These are phyloP conservation scores for Diplolepis rosae DNA, from an alignment of 2,888 invertebrate species.

Conservation along the genomic window DNA sequence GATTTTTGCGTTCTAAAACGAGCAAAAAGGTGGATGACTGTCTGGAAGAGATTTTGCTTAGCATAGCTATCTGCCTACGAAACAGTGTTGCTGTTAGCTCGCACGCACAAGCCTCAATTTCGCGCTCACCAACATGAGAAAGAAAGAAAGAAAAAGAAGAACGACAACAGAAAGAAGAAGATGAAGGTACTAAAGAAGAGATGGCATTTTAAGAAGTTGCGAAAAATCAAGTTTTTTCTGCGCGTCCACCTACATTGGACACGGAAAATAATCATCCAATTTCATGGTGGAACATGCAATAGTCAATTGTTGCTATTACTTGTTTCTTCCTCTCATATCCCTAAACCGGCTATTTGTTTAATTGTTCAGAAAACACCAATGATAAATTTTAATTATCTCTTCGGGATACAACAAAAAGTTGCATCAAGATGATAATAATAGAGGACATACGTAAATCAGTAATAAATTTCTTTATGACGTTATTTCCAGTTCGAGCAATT, in stretches of 20 bases:
- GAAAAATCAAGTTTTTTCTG: constrained; percentile 24
- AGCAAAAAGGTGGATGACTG: constrained; percentile 28
- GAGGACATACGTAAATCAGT: no score
- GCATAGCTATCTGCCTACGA: not conserved
- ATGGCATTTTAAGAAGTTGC: constrained; percentile 27
- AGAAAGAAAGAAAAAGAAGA: not conserved
- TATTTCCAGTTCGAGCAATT: not conserved
- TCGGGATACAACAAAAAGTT: not conserved
- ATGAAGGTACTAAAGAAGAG: constrained; percentile 13
- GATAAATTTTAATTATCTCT: not conserved
- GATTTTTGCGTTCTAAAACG: constrained; percentile 29
- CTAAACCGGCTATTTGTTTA: not conserved
- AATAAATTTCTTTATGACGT: not conserved
- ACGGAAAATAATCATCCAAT: constrained; percentile 29
- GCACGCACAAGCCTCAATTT: constrained; percentile 28
- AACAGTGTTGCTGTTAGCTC: not conserved
- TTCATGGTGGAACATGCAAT: constrained; percentile 15
- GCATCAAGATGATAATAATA: no score
- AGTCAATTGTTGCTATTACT: constrained; percentile 22
- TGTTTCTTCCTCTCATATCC: not conserved
- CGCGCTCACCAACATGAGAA: constrained; percentile 5
- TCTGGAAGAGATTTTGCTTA: constrained; percentile 12
- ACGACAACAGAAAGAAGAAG: not conserved
- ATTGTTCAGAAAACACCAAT: not conserved
- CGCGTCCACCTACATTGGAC: constrained; percentile 15